Conservation (phyloP, 2,113 vertebrate species). For the Nothobranchius furzeri region DNA sequence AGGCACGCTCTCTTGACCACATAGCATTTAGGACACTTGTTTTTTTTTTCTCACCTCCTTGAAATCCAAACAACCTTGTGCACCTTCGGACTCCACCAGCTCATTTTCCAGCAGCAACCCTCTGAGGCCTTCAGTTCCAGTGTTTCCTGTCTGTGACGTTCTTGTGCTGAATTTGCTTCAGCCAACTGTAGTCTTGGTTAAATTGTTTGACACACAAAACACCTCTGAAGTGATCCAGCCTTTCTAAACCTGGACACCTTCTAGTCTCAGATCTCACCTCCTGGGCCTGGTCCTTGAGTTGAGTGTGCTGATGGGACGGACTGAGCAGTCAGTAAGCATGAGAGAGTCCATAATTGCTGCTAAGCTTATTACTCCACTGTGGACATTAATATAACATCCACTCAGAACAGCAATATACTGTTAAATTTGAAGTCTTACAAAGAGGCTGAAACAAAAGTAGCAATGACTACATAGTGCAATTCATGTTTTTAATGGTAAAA, state of each 20-base stretch:
- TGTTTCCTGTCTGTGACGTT: slow-evolving; percentile 48
- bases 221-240: slow-evolving; percentile 49
- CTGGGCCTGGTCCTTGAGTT: slow-evolving; percentile 24
- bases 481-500: not conserved
- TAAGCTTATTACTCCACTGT: slow-evolving; percentile 41
- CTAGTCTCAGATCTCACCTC: slow-evolving; percentile 22
- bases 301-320: slow-evolving; percentile 20
- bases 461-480: slow-evolving; percentile 7
- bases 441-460: slow-evolving; percentile 22
- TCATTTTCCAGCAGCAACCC: slow-evolving; percentile 73
- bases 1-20: slow-evolving; percentile 49
- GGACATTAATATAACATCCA: slow-evolving; percentile 18
- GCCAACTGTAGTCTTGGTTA: slow-evolving; percentile 9
- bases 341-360: slow-evolving; percentile 54
- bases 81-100: slow-evolving; percentile 71
- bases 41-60: slow-evolving; percentile 24
- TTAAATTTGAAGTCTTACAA: slow-evolving; percentile 28
- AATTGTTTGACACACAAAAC: slow-evolving; percentile 37
- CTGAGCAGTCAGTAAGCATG: slow-evolving; percentile 45
- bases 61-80: slow-evolving; percentile 32
- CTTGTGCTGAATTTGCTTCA: slow-evolving; percentile 26
- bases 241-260: slow-evolving; percentile 27
- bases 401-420: slow-evolving; percentile 14
- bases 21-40: slow-evolving; percentile 22
- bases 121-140: slow-evolving; percentile 65